Percentiles rank a stretch among this genome's conserved stretches.
Evolutionary conservation across 2,113 vertebrate species (phyloP).

Genomic region (Crocuta crocuta): DNA sequence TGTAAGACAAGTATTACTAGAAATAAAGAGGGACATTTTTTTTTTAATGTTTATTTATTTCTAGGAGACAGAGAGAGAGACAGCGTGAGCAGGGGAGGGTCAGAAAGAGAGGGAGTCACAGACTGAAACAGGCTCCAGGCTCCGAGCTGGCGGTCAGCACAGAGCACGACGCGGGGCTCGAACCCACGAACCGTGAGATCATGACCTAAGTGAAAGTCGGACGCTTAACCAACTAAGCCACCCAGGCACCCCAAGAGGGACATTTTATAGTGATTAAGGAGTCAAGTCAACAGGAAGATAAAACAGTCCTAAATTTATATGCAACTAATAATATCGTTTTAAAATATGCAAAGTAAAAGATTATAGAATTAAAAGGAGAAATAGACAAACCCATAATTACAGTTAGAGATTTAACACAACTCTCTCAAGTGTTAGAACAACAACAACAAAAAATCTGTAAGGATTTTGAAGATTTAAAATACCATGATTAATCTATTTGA

Average conservation of each 20-base stretch:
- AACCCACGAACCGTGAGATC: too few relatives aligned
- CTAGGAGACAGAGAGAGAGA: too few relatives aligned
- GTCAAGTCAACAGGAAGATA: not conserved
- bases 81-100: too few relatives aligned
- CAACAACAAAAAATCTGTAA: not conserved
- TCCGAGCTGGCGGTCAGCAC: too few relatives aligned
- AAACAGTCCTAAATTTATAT: not conserved
- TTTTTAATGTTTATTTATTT: not conserved
- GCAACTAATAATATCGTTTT: not conserved
- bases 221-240: too few relatives aligned
- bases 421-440: not conserved
- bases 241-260: not conserved
- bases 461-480: slow-evolving; percentile 25
- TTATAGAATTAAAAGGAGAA: not conserved
- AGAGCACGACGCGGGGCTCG: too few relatives aligned
- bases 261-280: slow-evolving; percentile 12
- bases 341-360: not conserved
- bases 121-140: too few relatives aligned
- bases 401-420: not conserved
- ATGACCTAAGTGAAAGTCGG: too few relatives aligned
- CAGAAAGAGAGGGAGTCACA: too few relatives aligned
- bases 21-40: slow-evolving; percentile 15
- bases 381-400: not conserved
- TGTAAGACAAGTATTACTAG: not conserved
- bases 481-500: not conserved